Base-by-base conservation (phyloP, 2,888 invertebrate genomes). In the Endotricha flammealis region DNA sequence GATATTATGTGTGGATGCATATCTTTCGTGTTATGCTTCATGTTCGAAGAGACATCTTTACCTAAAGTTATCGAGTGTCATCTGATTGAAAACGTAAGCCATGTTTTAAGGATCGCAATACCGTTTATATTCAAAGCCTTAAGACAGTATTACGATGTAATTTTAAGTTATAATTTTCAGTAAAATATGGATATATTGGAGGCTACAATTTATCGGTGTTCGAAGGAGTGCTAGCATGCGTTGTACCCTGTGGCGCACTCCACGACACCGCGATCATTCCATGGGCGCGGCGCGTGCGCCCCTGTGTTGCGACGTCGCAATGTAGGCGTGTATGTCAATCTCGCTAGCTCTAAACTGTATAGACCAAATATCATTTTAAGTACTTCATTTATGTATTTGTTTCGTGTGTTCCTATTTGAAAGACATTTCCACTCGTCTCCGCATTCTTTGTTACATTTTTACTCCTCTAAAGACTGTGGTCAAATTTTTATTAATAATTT, bases 381-480 rank as follows among this genome's bases (percentile, higher is more conserved):
- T 53, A 58, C 47, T 49, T 53, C 57, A 54, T 62, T 58, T 60
- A 59, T 57, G 60, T 48, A 56, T 44, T 52, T 64, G 60, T 64
- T 59, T 68, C 57, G 65, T 62, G 71, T 77, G 82, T 82, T 83
- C 82, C 81, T 83, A 82, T 72, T 72, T 59, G 62, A 71, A 71
- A 78, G 68, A 78, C 73, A 78, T 77, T 72, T 74, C 64, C 64
- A 61, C 60, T 68, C 64, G 59, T 64, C 63, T 60, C 59, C 64
- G 56, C 53, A 58, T 53, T 53, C 57, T 62, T 64, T 73, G 67
- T 77, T 73, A 72, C 66, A 68, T 68, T 68, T n/a, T 70, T 63
- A 66, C 62, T 72, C 73, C 59, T 61, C 58, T 74, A 63, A 82
- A 81, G 83, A 82, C 82, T 83, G 82, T 77, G 75, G 79, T 77